Conservation (phyloP, 92 coral and sea anemone species). For the Epizoanthus illoricatus region DNA sequence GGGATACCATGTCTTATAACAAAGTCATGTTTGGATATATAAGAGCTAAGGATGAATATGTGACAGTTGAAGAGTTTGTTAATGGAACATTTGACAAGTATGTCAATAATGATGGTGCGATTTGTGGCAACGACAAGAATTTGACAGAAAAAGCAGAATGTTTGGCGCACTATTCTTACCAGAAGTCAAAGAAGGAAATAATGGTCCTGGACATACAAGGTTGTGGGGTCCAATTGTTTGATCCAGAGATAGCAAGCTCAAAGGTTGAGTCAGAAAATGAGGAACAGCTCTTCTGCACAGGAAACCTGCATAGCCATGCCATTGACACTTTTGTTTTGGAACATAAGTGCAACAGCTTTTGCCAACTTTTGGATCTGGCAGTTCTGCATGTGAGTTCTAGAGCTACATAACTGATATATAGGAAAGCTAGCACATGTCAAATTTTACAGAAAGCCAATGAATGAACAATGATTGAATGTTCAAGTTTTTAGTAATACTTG, state of each 20-base stretch:
- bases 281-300: constrained; percentile 47
- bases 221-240: constrained; percentile 41
- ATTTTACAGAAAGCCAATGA: background rate
- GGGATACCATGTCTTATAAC: constrained; percentile 24
- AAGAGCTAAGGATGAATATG: constrained; percentile 27
- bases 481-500: no score
- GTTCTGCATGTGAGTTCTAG: constrained; percentile 19
- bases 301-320: constrained; percentile 50
- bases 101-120: constrained; percentile 36
- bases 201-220: constrained; percentile 60
- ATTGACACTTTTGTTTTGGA: constrained; percentile 44
- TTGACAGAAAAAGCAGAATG: constrained; percentile 51
- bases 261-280: constrained; percentile 21
- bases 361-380: constrained; percentile 45
- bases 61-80: constrained; percentile 45
- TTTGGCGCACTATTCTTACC: constrained; percentile 47
- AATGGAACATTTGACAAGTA: constrained; percentile 40
- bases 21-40: constrained; percentile 42
- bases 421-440: background rate
- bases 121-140: constrained; percentile 35
- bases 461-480: background rate
- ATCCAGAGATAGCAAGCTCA: constrained; percentile 49
- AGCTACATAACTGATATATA: background rate
- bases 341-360: constrained; percentile 50
- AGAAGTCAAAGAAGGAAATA: constrained; percentile 46